These are phyloP conservation scores for Aporophyla nigra DNA, from an alignment of 2,888 invertebrate species.

Conservation along the genomic window DNA sequence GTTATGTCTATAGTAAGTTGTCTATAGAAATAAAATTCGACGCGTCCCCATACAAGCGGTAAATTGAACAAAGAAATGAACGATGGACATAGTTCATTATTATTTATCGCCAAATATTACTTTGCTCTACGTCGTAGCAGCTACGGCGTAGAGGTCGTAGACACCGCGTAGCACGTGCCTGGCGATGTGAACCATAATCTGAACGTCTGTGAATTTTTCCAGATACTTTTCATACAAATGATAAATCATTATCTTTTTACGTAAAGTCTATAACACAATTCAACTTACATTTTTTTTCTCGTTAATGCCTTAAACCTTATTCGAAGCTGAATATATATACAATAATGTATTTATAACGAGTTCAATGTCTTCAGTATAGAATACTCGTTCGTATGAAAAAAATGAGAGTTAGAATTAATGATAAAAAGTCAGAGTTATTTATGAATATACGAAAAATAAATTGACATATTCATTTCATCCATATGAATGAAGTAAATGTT, in stretches of 20 bases:
- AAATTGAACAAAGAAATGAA: conserved; percentile 10
- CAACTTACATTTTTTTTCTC: background rate
- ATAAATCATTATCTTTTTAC: background rate
- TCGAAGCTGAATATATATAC: background rate
- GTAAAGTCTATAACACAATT: no score
- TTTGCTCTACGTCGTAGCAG: conserved; percentile 55
- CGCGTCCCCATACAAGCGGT: background rate
- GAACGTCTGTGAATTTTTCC: background rate
- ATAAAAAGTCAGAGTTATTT: background rate
- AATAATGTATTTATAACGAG: conserved; percentile 34
- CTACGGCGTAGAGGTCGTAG: conserved; percentile 50
- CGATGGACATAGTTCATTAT: background rate
- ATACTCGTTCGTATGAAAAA: background rate
- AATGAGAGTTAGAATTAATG: background rate
- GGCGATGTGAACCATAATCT: background rate
- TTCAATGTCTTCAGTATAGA: background rate
- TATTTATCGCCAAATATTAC: conserved; percentile 11
- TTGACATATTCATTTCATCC: conserved; percentile 1
- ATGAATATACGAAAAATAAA: background rate
- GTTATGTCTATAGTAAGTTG: no score
- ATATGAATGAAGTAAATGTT: background rate
- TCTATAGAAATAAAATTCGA: background rate
- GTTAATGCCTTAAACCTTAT: background rate
- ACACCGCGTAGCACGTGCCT: conserved; percentile 28
- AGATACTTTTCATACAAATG: background rate